Percentiles rank a stretch among this genome's conserved stretches.
Conservation (phyloP, 2,888 invertebrate genomes). For the Oscheius sp. region DNA sequence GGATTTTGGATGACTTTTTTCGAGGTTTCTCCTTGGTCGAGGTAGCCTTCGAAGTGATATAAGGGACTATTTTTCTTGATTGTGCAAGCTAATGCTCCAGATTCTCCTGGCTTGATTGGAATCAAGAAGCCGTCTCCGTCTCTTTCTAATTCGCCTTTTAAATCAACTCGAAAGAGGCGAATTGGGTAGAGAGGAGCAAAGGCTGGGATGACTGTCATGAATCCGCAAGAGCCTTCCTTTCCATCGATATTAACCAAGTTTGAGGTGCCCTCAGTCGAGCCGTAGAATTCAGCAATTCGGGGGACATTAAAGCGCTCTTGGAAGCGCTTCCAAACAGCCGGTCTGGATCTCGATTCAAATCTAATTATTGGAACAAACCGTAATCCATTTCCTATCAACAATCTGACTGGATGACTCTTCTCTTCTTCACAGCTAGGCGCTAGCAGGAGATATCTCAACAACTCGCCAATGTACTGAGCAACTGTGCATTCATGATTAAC, state of each 20-base stretch:
- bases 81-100: slow-evolving; percentile 94
- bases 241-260: slow-evolving; percentile 96
- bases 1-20: slow-evolving; percentile 89
- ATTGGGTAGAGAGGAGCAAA: slow-evolving; percentile 31
- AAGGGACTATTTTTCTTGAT: slow-evolving; percentile 87
- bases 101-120: slow-evolving; percentile 84
- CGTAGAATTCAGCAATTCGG: slow-evolving; percentile 89
- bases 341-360: slow-evolving; percentile 73
- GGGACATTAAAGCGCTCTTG: slow-evolving; percentile 83
- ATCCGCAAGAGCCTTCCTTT: slow-evolving; percentile 91
- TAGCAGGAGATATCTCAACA: slow-evolving; percentile 74
- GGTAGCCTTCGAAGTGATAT: slow-evolving; percentile 89
- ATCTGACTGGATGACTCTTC: slow-evolving; percentile 74
- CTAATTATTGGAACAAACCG: slow-evolving; percentile 10
- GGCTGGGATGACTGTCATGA: slow-evolving; percentile 82
- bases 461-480: slow-evolving; percentile 74
- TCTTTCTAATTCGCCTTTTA: slow-evolving; percentile 87
- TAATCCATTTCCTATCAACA: slow-evolving; percentile 90
- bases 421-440: slow-evolving; percentile 72
- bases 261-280: slow-evolving; percentile 96
- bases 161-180: slow-evolving; percentile 76
- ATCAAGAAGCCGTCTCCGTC: slow-evolving; percentile 84
- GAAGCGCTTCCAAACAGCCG: slow-evolving; percentile 91
- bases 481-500: slow-evolving; percentile 86
- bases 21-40: slow-evolving; percentile 84